Percentiles rank a stretch among this genome's conserved stretches.
Conservation (phyloP, 2,797 vertebrate genomes). For the Florisuga fusca region DNA sequence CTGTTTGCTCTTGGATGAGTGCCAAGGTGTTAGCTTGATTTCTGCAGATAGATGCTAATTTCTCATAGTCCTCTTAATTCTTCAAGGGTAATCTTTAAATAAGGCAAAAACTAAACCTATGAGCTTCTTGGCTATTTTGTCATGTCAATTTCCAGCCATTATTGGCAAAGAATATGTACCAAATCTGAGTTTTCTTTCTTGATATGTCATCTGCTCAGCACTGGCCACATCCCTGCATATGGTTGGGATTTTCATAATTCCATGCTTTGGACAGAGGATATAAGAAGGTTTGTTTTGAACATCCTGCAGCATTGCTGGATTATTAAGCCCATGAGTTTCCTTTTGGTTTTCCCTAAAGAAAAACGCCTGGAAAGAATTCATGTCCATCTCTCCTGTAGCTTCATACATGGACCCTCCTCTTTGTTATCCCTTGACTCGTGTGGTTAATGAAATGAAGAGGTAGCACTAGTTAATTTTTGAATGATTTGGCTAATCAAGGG, state of each 20-base stretch:
- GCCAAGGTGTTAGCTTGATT: not conserved
- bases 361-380: not conserved
- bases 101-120: not conserved
- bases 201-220: not conserved
- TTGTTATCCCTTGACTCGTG: not conserved
- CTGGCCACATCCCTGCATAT: not conserved
- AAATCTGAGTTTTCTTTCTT: not conserved
- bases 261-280: fast-evolving
- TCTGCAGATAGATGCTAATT: not conserved
- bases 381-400: fast-evolving
- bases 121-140: not conserved
- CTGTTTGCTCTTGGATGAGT: not conserved
- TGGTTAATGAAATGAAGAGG: not conserved
- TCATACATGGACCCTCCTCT: not conserved
- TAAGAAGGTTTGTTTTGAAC: not conserved
- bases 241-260: not conserved
- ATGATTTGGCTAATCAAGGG: fast-evolving
- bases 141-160: not conserved
- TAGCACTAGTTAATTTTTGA: not conserved
- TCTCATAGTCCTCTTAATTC: not conserved
- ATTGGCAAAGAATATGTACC: not conserved
- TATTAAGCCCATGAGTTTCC: not conserved
- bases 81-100: not conserved
- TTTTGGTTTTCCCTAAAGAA: not conserved
- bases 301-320: not conserved